Percentiles rank a stretch among this genome's conserved stretches.
Conservation (phyloP, 2,113 vertebrate genomes). For the Alosa alosa region DNA sequence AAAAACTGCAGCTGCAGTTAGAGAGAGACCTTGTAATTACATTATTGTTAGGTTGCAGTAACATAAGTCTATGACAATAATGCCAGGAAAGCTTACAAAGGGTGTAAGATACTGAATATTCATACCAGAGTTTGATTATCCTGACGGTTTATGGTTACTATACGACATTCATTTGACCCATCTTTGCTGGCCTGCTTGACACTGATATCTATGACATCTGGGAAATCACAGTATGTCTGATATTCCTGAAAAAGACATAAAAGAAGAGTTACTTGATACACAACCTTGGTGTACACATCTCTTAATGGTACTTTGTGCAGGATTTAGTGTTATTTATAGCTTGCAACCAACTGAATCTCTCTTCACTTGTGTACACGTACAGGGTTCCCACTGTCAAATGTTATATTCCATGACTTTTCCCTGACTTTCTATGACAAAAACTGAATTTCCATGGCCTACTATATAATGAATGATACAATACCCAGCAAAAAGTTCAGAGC, state of each 20-base stretch:
- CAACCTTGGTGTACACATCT: neutral
- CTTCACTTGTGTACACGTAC: no score
- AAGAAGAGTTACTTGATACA: neutral
- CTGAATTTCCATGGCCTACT: no score
- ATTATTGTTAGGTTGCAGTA: no score
- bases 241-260: slow-evolving; percentile 75
- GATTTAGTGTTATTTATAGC: neutral
- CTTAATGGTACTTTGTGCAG: slow-evolving; percentile 20
- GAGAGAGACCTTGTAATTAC: no score
- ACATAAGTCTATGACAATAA: no score
- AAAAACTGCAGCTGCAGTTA: no score
- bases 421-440: no score
- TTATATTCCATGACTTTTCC: no score
- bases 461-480: no score
- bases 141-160: slow-evolving; percentile 91
- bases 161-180: slow-evolving; percentile 84
- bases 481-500: no score
- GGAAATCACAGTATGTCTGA: slow-evolving; percentile 93
- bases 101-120: neutral
- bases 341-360: no score
- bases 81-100: neutral
- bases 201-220: slow-evolving; percentile 93
- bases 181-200: slow-evolving; percentile 92
- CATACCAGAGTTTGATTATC: slow-evolving; percentile 88
- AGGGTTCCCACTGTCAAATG: no score